A percentile compares a stretch with the other conserved stretches of the same genome.
Conservation (phyloP, 2,113 vertebrate species). For the Oceanodroma tethys region DNA sequence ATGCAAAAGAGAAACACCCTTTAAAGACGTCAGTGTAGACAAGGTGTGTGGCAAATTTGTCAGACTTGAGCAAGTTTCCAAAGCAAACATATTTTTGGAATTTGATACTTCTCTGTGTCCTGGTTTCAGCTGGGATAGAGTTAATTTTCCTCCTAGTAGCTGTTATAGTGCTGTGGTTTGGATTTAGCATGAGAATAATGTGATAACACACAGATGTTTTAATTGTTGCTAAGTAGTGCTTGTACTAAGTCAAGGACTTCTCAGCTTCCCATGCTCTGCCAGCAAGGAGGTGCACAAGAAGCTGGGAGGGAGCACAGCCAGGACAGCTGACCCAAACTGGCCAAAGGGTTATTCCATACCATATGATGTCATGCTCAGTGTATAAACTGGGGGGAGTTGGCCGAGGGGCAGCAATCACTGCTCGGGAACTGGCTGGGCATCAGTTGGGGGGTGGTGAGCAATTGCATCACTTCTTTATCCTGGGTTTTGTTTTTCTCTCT, state of each 20-base stretch:
- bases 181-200: background rate
- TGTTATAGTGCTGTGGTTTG: background rate
- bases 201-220: background rate
- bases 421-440: background rate
- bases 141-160: background rate
- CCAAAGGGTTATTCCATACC: background rate
- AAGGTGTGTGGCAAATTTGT: rapidly evolving
- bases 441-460: background rate
- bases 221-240: background rate
- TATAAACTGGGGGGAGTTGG: background rate
- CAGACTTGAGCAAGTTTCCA: background rate
- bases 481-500: background rate
- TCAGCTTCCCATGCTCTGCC: background rate
- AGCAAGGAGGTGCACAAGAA: no score
- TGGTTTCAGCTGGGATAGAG: background rate
- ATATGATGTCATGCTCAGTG: background rate
- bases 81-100: background rate
- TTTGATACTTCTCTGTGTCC: background rate
- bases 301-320: background rate
- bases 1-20: background rate
- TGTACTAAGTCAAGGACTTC: background rate
- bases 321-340: background rate
- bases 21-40: rapidly evolving
- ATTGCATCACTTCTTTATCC: background rate
- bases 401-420: background rate